Evolutionary conservation across 35 echinoderm and acorn worm species (phyloP).

Genomic region (Anneissia japonica): DNA sequence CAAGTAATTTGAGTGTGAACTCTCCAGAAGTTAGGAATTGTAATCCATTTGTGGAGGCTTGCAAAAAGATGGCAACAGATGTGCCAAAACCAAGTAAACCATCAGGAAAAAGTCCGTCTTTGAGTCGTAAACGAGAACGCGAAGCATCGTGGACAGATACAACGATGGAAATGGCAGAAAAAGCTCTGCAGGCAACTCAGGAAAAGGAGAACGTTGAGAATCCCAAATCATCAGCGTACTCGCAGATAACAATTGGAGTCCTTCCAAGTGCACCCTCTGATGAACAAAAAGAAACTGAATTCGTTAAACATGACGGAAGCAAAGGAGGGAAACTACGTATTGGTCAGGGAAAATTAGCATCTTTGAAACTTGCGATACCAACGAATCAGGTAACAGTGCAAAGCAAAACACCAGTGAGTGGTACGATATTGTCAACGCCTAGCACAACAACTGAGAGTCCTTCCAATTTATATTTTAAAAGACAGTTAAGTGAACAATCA

Average conservation of each 20-base stretch:
- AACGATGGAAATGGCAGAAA: not conserved
- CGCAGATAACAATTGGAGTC: not conserved
- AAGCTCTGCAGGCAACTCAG: not conserved
- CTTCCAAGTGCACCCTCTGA: not conserved
- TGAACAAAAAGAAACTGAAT: not conserved
- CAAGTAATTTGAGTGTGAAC: conserved; percentile 88
- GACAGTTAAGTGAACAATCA: conserved; percentile 62
- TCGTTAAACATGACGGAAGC: not conserved
- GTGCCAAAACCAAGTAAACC: not conserved
- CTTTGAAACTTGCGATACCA: not conserved
- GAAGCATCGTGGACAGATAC: not conserved
- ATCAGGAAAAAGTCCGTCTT: not conserved
- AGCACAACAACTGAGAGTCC: not conserved
- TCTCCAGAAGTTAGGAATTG: conserved; percentile 72
- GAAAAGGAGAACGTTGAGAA: not conserved
- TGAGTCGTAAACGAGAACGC: not conserved
- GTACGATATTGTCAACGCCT: not conserved
- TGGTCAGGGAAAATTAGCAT: conserved; percentile 1
- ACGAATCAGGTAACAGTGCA: not conserved
- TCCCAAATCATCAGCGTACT: not conserved
- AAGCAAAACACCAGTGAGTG: not conserved
- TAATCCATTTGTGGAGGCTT: conserved; percentile 96
- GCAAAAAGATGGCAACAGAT: conserved; percentile 29
- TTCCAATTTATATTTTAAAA: conserved; percentile 11
- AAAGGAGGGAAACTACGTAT: not conserved